Percentiles rank a stretch among this genome's conserved stretches.
These are phyloP conservation scores for Bambusicola thoracicus DNA, from an alignment of 2,113 vertebrate genomes.

Conservation along the genomic window DNA sequence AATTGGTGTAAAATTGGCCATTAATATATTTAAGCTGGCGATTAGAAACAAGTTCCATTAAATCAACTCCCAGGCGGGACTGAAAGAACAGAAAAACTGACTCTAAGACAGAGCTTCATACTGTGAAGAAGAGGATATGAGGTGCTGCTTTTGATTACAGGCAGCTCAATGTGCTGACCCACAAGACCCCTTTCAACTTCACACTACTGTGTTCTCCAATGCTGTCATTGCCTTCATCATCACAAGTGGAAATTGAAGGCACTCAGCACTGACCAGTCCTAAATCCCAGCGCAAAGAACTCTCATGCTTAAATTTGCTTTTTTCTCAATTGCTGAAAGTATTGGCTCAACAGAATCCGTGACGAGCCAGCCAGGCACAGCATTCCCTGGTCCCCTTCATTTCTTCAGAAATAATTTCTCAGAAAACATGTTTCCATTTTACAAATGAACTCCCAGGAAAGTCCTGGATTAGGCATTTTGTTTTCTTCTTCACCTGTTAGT, in stretches of 20 bases:
- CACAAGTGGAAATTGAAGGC: neutral
- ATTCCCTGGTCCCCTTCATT: neutral
- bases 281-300: neutral
- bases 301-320: neutral
- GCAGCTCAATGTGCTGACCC: neutral
- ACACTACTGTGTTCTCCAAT: neutral
- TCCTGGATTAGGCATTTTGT: neutral
- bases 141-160: neutral
- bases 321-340: neutral
- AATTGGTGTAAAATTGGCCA: neutral
- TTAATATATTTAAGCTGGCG: constrained; percentile 24
- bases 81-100: neutral
- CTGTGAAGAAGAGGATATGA: neutral
- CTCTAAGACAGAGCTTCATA: neutral
- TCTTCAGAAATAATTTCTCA: neutral
- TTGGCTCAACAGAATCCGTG: neutral
- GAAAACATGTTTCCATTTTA: neutral
- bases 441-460: neutral
- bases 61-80: neutral
- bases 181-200: neutral
- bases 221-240: neutral
- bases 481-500: constrained; percentile 12
- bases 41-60: neutral
- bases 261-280: neutral
- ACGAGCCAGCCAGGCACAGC: neutral